A percentile compares a stretch with the other conserved stretches of the same genome.
Evolutionary conservation across 1,140 invertebrate species (phyloP).

Genomic region (Catajapyx aquilonaris): DNA sequence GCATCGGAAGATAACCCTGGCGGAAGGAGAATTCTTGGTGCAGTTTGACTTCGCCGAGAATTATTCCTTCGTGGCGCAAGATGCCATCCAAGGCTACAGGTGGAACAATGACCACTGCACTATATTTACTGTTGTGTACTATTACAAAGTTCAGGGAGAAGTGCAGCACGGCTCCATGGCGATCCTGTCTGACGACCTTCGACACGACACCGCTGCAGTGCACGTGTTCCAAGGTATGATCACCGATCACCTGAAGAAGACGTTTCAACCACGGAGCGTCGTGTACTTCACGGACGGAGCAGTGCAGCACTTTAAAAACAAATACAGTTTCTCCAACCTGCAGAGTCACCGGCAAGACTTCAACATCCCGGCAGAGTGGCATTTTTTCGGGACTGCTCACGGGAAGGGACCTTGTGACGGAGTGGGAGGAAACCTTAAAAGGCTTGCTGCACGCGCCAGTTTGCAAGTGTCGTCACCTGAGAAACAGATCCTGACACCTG

Average conservation of each 20-base stretch:
- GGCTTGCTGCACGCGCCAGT: too few species aligned
- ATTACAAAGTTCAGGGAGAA: conserved; percentile 1
- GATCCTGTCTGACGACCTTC: background rate
- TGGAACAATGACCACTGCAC: conserved; percentile 12
- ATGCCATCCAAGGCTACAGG: conserved; percentile 10
- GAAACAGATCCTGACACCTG: too few species aligned
- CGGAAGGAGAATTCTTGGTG: background rate
- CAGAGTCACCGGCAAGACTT: conserved; percentile 11
- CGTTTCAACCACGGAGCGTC: conserved; percentile 9
- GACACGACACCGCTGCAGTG: conserved; percentile 1
- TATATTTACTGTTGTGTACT: conserved; percentile 11
- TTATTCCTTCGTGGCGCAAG: conserved; percentile 9
- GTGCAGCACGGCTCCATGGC: background rate
- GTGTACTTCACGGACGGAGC: conserved; percentile 13
- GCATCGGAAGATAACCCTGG: background rate
- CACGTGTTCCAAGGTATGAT: background rate
- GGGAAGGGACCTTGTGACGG: too few species aligned
- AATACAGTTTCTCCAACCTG: conserved; percentile 14
- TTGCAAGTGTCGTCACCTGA: too few species aligned
- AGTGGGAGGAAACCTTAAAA: too few species aligned
- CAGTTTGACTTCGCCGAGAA: conserved; percentile 14
- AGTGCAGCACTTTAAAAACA: conserved; percentile 15
- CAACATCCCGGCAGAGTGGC: conserved; percentile 13
- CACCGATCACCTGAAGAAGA: background rate
- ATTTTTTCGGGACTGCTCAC: conserved; percentile 13